Percentiles rank a stretch among this genome's conserved stretches.
phyloP scores from a whole-genome alignment of 2,888 invertebrate genomes.

The Reticulitermes lucifugus region DNA sequence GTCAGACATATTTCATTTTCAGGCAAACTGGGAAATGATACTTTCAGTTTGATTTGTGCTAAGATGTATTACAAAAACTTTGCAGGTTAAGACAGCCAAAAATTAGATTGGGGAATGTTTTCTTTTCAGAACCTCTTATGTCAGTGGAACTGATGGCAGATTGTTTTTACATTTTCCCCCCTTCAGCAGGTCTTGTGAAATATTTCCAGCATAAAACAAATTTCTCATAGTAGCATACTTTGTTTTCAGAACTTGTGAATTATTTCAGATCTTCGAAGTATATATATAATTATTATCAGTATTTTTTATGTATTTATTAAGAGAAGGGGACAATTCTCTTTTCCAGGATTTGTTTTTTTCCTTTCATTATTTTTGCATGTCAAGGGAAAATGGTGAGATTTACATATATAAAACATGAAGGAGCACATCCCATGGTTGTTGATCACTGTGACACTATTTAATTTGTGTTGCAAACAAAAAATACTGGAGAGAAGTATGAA shows the following conservation, averaged over 20 bases:
- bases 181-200: constrained; percentile 15
- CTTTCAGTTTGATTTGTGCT: constrained; percentile 25
- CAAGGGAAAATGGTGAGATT: constrained; percentile 17
- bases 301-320: constrained; percentile 17
- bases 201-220: constrained; percentile 17
- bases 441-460: constrained; percentile 30
- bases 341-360: constrained; percentile 40
- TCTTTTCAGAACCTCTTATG: constrained; percentile 37
- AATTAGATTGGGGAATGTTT: constrained; percentile 37
- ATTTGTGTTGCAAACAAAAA: constrained; percentile 36
- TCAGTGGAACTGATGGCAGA: constrained; percentile 7
- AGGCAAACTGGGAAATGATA: constrained; percentile 26
- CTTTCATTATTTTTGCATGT: constrained; percentile 32
- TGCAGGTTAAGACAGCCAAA: constrained; percentile 35
- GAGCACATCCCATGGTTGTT: constrained; percentile 22
- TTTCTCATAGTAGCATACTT: constrained; percentile 12
- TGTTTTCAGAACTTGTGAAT: constrained; percentile 15
- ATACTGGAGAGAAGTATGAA: constrained; percentile 25
- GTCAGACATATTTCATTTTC: constrained; percentile 45
- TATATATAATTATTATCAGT: constrained; percentile 2
- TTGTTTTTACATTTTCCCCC: neutral
- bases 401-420: constrained; percentile 16
- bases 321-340: constrained; percentile 30
- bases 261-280: constrained; percentile 27
- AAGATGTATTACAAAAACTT: constrained; percentile 29